Evolutionary conservation across 2,888 invertebrate species (phyloP), one percentile per base, ranked within the genome.

Genomic region (Chrysolina americana): DNA sequence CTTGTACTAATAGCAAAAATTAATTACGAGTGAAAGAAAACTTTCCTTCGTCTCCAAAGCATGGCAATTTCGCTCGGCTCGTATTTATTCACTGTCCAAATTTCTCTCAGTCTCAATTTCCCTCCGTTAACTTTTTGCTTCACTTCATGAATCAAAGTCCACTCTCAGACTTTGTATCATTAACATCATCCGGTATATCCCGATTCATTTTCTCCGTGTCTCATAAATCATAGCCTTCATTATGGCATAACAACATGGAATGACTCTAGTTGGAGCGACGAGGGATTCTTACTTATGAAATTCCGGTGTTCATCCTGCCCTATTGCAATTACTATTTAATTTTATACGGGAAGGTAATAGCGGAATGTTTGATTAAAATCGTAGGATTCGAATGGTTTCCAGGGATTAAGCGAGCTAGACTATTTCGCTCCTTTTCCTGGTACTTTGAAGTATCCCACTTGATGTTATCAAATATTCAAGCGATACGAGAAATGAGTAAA

Each of bases 151-250:
- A 59, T 59, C 59, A 59, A 59, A 36, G 59, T 59, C 59, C 36
- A 59, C 23, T 59, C 36, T 28, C n/a, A n/a, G 23, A 23, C 59
- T 59, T 4, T 9, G 59, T 59, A 59, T 59, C 59, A 59, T 59
- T 28, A 59, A 59, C 59, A 59, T 59, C 36, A 59, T 36, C 28
- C 59, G 17, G 59, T 59, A 17, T 59, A 36, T 28, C n/a, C 36
- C 59, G 59, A 28, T 59, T 59, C 59, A 59, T 59, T 59, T 59
- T 59, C 59, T 59, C n/a, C n/a, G 36, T n/a, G 36, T n/a, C n/a
- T 36, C 59, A 59, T 59, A 59, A 59, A 59, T 59, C 59, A 59
- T 59, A 11, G 59, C 28, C 59, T 23, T 59, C 23, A 36, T 59
- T 17, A 28, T 5, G 28, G 59, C 5, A 19, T 19, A 59, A 28